Evolutionary conservation across 2,888 invertebrate species (phyloP).

Genomic region (Pegoplata infirma): DNA sequence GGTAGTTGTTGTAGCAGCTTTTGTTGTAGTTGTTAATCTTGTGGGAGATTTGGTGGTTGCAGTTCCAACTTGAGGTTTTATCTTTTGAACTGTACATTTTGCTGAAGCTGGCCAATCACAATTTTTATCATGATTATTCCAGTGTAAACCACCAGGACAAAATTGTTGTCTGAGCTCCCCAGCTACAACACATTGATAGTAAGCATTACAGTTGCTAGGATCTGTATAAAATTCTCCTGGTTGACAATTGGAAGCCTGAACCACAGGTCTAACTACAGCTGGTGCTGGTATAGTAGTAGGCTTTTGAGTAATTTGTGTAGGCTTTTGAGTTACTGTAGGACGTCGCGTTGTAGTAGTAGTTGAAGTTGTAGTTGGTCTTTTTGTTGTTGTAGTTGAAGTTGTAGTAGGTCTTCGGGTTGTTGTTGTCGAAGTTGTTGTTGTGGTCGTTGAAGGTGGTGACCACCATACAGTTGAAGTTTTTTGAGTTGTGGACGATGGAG

Average conservation of each 20-base stretch:
- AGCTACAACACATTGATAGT: conserved; percentile 85
- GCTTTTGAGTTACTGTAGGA: conserved; percentile 68
- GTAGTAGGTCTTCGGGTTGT: no score
- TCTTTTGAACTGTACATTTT: conserved; percentile 80
- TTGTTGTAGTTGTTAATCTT: conserved; percentile 69
- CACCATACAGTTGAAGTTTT: conserved; percentile 74
- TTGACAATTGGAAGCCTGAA: conserved; percentile 75
- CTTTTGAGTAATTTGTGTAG: conserved; percentile 65
- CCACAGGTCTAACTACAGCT: conserved; percentile 78
- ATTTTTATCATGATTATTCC: conserved; percentile 83
- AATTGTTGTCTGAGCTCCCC: conserved; percentile 85
- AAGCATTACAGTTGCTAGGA: conserved; percentile 85
- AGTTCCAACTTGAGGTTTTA: conserved; percentile 70
- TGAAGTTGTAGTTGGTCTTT: conserved; percentile 48
- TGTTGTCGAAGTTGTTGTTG: conserved; percentile 55
- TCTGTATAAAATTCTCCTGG: conserved; percentile 82
- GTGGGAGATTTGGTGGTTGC: conserved; percentile 67
- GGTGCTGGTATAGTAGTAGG: conserved; percentile 78
- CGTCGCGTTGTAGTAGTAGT: conserved; percentile 69
- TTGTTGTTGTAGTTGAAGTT: conserved; percentile 62
- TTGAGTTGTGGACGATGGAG: conserved; percentile 67
- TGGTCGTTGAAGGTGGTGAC: conserved; percentile 79
- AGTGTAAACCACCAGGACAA: conserved; percentile 90
- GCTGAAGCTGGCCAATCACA: conserved; percentile 91
- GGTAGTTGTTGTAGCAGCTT: conserved; percentile 67